A percentile compares a stretch with the other conserved stretches of the same genome.
These are phyloP conservation scores for Ryuthela nishihirai DNA, from an alignment of 2,888 invertebrate genomes.

Conservation along the genomic window DNA sequence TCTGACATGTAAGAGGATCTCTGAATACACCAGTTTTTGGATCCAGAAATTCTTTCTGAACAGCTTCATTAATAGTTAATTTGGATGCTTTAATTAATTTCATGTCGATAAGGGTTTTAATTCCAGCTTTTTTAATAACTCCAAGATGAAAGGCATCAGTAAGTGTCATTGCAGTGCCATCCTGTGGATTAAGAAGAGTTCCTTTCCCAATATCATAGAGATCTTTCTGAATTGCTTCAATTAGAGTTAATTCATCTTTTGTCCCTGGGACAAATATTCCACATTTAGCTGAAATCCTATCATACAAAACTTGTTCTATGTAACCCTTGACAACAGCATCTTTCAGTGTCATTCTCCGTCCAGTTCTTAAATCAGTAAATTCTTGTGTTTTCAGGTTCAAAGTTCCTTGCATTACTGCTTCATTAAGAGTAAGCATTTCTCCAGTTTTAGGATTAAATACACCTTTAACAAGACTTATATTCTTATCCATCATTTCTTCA, in stretches of 20 bases:
- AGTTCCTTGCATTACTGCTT: slow-evolving; percentile 63
- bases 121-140: slow-evolving; percentile 20
- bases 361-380: slow-evolving; percentile 61
- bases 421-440: slow-evolving; percentile 64
- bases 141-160: slow-evolving; percentile 54
- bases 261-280: slow-evolving; percentile 69
- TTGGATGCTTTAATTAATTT: slow-evolving; percentile 13
- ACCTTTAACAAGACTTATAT: slow-evolving; percentile 56
- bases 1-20: slow-evolving; percentile 71
- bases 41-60: slow-evolving; percentile 50
- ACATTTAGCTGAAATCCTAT: slow-evolving; percentile 68
- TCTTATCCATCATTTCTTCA: no score
- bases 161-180: slow-evolving; percentile 64
- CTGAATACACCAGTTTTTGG: slow-evolving; percentile 63
- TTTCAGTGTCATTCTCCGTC: slow-evolving; percentile 28
- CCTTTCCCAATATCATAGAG: slow-evolving; percentile 59
- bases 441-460: slow-evolving; percentile 61
- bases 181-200: slow-evolving; percentile 66
- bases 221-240: slow-evolving; percentile 72
- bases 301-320: slow-evolving; percentile 64
- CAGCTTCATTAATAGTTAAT: slow-evolving; percentile 20
- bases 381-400: slow-evolving; percentile 71
- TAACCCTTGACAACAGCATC: slow-evolving; percentile 60
- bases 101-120: slow-evolving; percentile 19
- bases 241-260: slow-evolving; percentile 61